Evolutionary conservation across 2,113 vertebrate species (phyloP).

Genomic region (Orientallactaga bullata): DNA sequence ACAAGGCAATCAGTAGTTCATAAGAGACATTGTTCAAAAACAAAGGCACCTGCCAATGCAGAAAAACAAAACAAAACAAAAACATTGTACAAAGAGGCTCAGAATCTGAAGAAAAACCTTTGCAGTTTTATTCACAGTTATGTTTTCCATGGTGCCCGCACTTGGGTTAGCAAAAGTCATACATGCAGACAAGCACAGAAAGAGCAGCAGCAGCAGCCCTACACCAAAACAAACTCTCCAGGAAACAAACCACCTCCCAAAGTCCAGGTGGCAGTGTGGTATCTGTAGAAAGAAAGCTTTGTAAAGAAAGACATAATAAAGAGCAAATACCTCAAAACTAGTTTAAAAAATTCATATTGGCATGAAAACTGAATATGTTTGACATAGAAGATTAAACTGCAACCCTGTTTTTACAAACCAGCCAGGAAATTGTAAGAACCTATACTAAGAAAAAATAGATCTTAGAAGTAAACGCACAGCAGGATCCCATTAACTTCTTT

Average conservation of each 20-base stretch:
- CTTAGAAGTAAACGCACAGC: neutral
- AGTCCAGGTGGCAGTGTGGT: constrained; percentile 5
- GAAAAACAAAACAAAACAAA: neutral
- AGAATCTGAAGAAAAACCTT: constrained; percentile 15
- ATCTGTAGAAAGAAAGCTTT: constrained; percentile 55
- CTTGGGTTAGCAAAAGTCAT: constrained; percentile 26
- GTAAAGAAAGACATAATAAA: constrained; percentile 48
- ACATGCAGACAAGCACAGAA: neutral
- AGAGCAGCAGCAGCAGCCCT: neutral
- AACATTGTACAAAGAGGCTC: constrained; percentile 23
- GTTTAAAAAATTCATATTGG: neutral
- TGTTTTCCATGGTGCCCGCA: neutral
- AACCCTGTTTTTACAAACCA: neutral
- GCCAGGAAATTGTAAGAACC: neutral
- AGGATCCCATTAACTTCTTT: neutral
- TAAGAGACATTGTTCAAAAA: constrained; percentile 62
- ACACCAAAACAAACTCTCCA: constrained; percentile 47
- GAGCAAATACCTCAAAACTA: constrained; percentile 57
- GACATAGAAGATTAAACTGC: constrained; percentile 14
- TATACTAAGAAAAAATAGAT: neutral
- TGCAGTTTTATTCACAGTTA: neutral
- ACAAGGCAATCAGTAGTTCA: constrained; percentile 67
- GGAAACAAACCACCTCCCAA: constrained; percentile 2
- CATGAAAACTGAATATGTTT: constrained; percentile 12
- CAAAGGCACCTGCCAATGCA: constrained; percentile 58